Conservation (phyloP, 64 coral and sea anemone genomes). For the Stylophora pistillata region DNA sequence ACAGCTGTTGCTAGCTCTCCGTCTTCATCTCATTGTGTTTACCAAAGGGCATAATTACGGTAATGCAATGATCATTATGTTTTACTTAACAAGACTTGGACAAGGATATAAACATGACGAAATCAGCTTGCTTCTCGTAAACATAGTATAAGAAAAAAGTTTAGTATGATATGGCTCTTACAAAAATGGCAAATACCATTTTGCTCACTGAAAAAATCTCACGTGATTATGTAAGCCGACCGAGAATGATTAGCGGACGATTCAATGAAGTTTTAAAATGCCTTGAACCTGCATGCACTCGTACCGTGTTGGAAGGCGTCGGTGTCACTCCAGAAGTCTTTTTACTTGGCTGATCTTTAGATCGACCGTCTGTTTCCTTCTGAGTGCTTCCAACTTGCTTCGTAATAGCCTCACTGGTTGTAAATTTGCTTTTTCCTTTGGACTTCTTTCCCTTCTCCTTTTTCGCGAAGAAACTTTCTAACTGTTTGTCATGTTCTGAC, state of each 20-base stretch:
- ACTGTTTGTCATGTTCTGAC: constrained; percentile 92
- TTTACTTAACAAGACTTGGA: too few relatives aligned
- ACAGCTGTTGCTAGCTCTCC: too few relatives aligned
- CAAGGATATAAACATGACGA: too few relatives aligned
- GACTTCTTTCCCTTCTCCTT: constrained; percentile 97
- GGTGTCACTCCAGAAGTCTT: constrained; percentile 66
- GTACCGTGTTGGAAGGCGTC: constrained; percentile 60
- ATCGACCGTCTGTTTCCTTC: constrained; percentile 72
- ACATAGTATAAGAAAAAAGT: not conserved
- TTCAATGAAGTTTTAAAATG: not conserved
- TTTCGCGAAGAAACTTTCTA: constrained; percentile 99
- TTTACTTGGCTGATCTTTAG: constrained; percentile 84
- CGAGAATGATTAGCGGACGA: not conserved
- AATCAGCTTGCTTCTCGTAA: too few relatives aligned
- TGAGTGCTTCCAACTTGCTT: constrained; percentile 89
- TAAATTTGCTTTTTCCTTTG: constrained; percentile 94
- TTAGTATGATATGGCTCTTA: not conserved
- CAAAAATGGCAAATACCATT: too few relatives aligned
- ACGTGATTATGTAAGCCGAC: too few relatives aligned
- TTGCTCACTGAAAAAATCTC: too few relatives aligned
- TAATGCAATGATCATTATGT: too few relatives aligned
- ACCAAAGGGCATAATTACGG: too few relatives aligned
- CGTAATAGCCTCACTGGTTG: constrained; percentile 87
- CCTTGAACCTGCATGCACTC: not conserved
- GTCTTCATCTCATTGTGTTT: too few relatives aligned